phyloP scores from a whole-genome alignment of 2,888 invertebrate genomes.

The Netelia inedita region DNA sequence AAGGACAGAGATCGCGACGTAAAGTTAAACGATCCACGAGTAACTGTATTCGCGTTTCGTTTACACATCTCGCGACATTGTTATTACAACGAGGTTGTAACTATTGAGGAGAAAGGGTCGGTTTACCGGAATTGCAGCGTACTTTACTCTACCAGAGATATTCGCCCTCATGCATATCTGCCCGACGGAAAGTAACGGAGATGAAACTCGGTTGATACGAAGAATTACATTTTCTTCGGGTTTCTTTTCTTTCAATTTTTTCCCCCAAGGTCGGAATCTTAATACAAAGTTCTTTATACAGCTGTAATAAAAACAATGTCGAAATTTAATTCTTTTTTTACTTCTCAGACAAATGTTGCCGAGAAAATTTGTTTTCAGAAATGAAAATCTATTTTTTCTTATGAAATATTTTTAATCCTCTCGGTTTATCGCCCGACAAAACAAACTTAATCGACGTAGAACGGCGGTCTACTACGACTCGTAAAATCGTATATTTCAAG shows the following conservation, averaged over 20 bases:
- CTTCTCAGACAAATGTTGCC: no score
- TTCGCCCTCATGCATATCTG: background rate
- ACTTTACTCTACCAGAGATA: background rate
- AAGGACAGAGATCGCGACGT: background rate
- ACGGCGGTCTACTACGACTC: background rate
- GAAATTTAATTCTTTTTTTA: no score
- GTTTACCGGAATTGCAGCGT: background rate
- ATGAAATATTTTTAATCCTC: no score
- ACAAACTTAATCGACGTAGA: no score
- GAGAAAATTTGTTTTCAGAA: no score
- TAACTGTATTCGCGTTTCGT: conserved; percentile 23
- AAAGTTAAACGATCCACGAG: conserved; percentile 22
- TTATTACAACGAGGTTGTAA: conserved; percentile 32
- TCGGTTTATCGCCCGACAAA: no score
- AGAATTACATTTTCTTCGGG: background rate
- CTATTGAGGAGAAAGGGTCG: conserved; percentile 2
- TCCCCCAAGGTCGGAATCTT: no score
- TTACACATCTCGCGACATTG: conserved; percentile 17
- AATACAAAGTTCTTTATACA: no score
- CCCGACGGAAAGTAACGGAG: background rate
- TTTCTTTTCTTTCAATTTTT: background rate
- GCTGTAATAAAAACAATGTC: no score
- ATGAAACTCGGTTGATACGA: background rate
- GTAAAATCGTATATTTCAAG: conserved; percentile 33
- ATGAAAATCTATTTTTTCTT: no score